Evolutionary conservation across 2,888 invertebrate genomes (phyloP).

Genomic region (Zonitis immaculata): DNA sequence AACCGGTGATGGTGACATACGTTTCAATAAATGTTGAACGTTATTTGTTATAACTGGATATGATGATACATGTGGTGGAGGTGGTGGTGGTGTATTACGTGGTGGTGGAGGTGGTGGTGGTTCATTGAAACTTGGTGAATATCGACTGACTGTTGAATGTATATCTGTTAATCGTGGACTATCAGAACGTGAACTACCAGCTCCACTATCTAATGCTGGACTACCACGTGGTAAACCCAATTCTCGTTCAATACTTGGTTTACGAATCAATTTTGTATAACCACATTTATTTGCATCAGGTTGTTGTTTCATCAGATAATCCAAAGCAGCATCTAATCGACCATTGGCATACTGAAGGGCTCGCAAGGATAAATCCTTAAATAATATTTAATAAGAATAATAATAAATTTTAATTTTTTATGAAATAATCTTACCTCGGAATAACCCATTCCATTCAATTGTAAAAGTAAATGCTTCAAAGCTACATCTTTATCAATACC

Average conservation of each 20-base stretch:
- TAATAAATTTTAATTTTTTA: background rate
- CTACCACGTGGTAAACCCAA: conserved; percentile 72
- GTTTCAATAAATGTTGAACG: conserved; percentile 67
- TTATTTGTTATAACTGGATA: conserved; percentile 57
- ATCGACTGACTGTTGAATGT: conserved; percentile 64
- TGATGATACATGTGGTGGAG: conserved; percentile 53
- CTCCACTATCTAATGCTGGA: conserved; percentile 83
- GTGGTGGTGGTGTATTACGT: conserved; percentile 62
- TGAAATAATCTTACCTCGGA: conserved; percentile 59
- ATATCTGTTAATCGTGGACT: conserved; percentile 70
- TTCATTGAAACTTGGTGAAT: conserved; percentile 62
- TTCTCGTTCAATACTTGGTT: conserved; percentile 85
- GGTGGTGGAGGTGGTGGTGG: conserved; percentile 55
- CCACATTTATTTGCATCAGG: conserved; percentile 54
- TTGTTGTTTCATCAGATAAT: conserved; percentile 62
- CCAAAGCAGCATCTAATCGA: conserved; percentile 65
- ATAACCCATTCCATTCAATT: conserved; percentile 67
- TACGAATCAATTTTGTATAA: conserved; percentile 71
- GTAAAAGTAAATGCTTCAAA: conserved; percentile 61
- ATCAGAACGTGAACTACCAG: conserved; percentile 84
- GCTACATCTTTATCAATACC: conserved; percentile 59
- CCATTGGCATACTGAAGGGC: conserved; percentile 68
- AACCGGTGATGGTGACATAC: conserved; percentile 71
- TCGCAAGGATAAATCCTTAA: conserved; percentile 63
- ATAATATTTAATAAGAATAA: background rate